Base-by-base conservation (phyloP, 2,888 invertebrate genomes). In the Chalcis sispes region DNA sequence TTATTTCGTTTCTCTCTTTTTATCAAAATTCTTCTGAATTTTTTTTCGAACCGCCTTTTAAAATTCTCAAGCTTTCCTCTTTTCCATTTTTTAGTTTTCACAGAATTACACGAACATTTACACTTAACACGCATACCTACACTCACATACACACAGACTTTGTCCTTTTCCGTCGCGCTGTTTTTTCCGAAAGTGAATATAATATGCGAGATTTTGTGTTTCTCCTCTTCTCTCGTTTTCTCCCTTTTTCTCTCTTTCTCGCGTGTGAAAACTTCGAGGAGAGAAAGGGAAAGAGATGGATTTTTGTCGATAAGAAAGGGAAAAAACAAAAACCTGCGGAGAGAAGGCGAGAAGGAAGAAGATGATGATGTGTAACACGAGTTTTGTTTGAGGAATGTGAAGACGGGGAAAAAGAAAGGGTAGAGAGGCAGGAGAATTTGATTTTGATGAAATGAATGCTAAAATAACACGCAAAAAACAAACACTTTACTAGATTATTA, bases 21-120 rank as follows among this genome's bases (percentile, higher is more conserved):
- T 29, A 0, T 46, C 3, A 46, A 48, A 56, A 54, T 25, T 48
- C 32, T 70, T 61, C 67, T 64, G 67, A 66, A 54, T 59, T 72
- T 72, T 75, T 75, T 72, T 78, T 71, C 75, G 69, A 59, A 74
- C 59, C 62, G 42, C 64, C 59, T 70, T 62, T 59, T 42, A 66
- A 65, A 42, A 56, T 61, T 61, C 42, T 27, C 50, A 32, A 74
- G 40, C 54, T 71, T 79, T 50, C 69, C 71, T 72, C 66, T 78
- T 70, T 75, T 75, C 77, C 79, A 72, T 79, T 72, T 80, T 77
- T 78, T 69, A 67, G 56, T 65, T 71, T 42, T 13, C 42, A n/a
- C n/a, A 42, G 15, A 25, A 66, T 8, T 48, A 58, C 15, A 40
- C 36, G 40, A 25, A 25, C n/a, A 42, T 27, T 29, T 52, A 29